Evolutionary conservation across 2,888 invertebrate species (phyloP), one percentile per base, ranked within the genome.

Genomic region (Masnerella sp.): DNA sequence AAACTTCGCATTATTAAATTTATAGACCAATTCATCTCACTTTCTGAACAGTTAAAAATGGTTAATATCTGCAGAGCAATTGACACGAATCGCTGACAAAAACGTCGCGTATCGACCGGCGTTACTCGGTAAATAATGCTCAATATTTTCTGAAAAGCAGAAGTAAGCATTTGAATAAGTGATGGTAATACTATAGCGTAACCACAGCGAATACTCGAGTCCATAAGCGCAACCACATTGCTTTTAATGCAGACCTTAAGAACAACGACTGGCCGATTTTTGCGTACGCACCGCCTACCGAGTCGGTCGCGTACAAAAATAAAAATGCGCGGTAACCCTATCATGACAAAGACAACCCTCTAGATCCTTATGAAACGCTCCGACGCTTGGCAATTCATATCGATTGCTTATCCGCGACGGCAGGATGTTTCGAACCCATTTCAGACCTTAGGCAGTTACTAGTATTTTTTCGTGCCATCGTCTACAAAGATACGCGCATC

Each of bases 401-500:
- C 80, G 79, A 81, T 80, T 76, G 80, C 77, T 77, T 79, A 79
- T 79, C 75, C 51, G 69, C 76, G 77, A 69, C 76, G 77, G 72
- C 70, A 69, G 77, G 79, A 78, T 78, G 76, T 61, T 78, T 70
- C 58, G 78, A 82, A 83, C 81, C 81, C 81, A 83, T 83, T 84
- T 80, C 78, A 82, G 74, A 80, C 79, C 82, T 83, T 81, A 51
- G 58, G 40, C 59, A 80, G 79, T 79, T 78, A 77, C 80, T 83
- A 79, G 78, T 80, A 80, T 80, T 79, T 71, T 76, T 65, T 72
- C 77, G 77, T 75, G 76, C 78, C 80, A 70, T 70, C 56, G 62
- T 49, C 42, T 49, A 56, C 49, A 56, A 32, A 22, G 62, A 61
- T 70, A 56, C 62, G 40, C 38, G 36, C 14, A 36, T 38, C 45